Evolutionary conservation across 2,797 vertebrate genomes (phyloP).

Genomic region (Loriculus beryllinus): DNA sequence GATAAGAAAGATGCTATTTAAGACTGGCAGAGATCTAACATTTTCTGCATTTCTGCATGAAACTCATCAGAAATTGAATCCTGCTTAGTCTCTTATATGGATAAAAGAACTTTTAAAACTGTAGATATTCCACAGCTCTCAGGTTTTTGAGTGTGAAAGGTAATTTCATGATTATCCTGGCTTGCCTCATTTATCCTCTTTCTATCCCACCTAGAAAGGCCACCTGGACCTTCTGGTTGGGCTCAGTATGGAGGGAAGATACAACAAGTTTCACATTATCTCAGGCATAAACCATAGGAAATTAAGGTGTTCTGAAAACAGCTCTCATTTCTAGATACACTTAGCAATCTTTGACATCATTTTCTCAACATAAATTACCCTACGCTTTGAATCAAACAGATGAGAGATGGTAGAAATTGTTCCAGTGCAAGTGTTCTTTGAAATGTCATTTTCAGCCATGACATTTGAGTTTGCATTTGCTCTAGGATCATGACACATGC

Average conservation of each 20-base stretch:
- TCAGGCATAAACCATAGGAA: neutral
- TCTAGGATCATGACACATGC: neutral
- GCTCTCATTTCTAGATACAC: neutral
- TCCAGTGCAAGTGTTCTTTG: neutral
- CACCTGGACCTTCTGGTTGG: neutral
- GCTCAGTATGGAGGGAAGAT: neutral
- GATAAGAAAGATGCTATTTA: neutral
- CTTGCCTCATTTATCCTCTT: neutral
- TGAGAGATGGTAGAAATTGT: neutral
- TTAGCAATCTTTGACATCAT: neutral
- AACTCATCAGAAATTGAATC: neutral
- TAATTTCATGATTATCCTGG: neutral
- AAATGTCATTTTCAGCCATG: constrained; percentile 10
- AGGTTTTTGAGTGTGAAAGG: neutral
- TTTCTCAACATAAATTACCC: neutral
- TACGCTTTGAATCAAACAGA: neutral
- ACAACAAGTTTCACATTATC: neutral
- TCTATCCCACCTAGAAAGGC: neutral
- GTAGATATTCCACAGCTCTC: neutral
- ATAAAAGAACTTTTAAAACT: neutral
- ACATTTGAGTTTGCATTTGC: neutral
- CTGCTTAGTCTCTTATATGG: neutral
- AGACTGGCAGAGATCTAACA: neutral
- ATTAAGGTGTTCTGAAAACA: neutral
- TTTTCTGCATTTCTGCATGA: neutral